These are phyloP conservation scores for Pelmatolapia mariae DNA, from an alignment of 2,113 vertebrate species.

Conservation along the genomic window DNA sequence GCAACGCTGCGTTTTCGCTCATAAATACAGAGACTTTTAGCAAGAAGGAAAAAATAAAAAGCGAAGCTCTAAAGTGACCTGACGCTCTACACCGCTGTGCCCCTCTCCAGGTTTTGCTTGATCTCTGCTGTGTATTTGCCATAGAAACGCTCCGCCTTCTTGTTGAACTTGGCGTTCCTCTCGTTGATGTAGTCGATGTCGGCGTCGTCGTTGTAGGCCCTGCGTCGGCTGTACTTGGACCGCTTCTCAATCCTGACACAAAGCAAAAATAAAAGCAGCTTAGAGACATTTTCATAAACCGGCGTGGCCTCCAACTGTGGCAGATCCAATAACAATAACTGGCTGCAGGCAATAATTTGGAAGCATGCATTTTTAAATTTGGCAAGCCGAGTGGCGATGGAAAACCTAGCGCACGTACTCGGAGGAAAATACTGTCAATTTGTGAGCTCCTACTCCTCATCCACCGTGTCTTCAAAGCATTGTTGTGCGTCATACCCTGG, in stretches of 20 bases:
- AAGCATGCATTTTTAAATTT: slow-evolving; percentile 12
- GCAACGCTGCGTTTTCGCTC: not conserved
- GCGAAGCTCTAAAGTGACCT: not conserved
- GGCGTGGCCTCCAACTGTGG: not conserved
- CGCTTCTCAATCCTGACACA: slow-evolving; percentile 89
- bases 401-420: slow-evolving; percentile 10
- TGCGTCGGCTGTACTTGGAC: slow-evolving; percentile 88
- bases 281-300: slow-evolving; percentile 4
- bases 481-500: slow-evolving; percentile 61
- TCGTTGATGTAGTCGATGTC: slow-evolving; percentile 99
- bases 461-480: slow-evolving; percentile 60
- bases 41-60: not conserved
- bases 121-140: slow-evolving; percentile 97
- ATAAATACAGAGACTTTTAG: not conserved
- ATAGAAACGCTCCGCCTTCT: slow-evolving; percentile 97
- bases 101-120: slow-evolving; percentile 97
- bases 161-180: slow-evolving; percentile 98
- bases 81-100: slow-evolving; percentile 82
- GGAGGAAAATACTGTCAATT: slow-evolving; percentile 42
- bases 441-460: slow-evolving; percentile 26
- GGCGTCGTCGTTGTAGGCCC: slow-evolving; percentile 91
- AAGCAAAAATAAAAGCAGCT: slow-evolving; percentile 24
- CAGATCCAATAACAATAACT: slow-evolving; percentile 40
- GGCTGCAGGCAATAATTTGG: slow-evolving; percentile 30
- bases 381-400: slow-evolving; percentile 4